These are phyloP conservation scores for Synergus gifuensis DNA, from an alignment of 2,888 invertebrate genomes.

Conservation along the genomic window DNA sequence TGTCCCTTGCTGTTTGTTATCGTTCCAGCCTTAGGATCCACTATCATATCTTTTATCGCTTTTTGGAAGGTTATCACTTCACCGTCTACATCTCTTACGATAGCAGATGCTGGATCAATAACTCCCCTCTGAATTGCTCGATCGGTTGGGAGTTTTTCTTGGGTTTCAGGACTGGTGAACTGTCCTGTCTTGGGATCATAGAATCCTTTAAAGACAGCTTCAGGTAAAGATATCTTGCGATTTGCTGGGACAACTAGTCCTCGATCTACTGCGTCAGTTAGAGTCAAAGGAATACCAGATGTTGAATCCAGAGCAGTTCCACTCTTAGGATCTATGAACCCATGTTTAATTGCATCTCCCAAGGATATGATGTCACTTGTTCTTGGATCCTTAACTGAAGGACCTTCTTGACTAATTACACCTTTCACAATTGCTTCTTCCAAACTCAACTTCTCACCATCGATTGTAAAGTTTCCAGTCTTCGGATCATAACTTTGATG, in stretches of 20 bases:
- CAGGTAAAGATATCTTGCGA: constrained; percentile 89
- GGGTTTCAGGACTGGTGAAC: constrained; percentile 89
- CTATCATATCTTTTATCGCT: constrained; percentile 87
- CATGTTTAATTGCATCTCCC: constrained; percentile 87
- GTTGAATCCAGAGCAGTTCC: constrained; percentile 89
- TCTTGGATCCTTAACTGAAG: constrained; percentile 89
- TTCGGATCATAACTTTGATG: constrained; percentile 88
- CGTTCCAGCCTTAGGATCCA: constrained; percentile 87
- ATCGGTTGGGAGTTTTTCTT: constrained; percentile 88
- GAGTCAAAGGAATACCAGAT: constrained; percentile 85
- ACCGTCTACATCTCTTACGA: constrained; percentile 85
- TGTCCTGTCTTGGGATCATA: constrained; percentile 92
- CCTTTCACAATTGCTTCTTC: constrained; percentile 87
- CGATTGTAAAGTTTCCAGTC: constrained; percentile 86
- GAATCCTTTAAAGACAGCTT: constrained; percentile 94
- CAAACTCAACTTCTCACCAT: constrained; percentile 84
- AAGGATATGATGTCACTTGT: constrained; percentile 89
- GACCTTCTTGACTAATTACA: constrained; percentile 87
- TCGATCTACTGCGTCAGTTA: constrained; percentile 91
- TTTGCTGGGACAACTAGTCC: constrained; percentile 90
- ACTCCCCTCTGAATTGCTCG: constrained; percentile 91
- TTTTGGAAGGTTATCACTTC: constrained; percentile 90
- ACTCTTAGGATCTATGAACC: constrained; percentile 87
- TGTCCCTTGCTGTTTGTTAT: constrained; percentile 81
- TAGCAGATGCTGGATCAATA: constrained; percentile 91